Evolutionary conservation across 2,797 vertebrate genomes (phyloP).

Genomic region (Phrynocephalus vlangalii): DNA sequence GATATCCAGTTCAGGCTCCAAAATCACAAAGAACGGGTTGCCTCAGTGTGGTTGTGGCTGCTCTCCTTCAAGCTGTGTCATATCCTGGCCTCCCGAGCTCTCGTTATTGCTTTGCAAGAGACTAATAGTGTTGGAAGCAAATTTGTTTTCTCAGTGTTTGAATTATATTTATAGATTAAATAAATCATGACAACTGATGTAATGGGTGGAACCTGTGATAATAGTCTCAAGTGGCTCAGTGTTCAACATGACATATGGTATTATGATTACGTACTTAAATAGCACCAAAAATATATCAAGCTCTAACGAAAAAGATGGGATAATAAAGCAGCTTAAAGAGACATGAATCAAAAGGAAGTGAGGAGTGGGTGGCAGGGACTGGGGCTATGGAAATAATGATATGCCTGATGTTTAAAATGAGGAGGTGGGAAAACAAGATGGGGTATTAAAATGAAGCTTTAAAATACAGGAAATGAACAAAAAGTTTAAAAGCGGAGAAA

Average conservation of each 20-base stretch:
- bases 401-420: neutral
- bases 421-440: neutral
- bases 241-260: neutral
- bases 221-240: neutral
- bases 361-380: no score
- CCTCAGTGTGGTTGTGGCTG: neutral
- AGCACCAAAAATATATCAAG: slow-evolving; percentile 6
- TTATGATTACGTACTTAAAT: slow-evolving; percentile 9
- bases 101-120: neutral
- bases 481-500: neutral
- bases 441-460: neutral
- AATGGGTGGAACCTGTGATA: neutral
- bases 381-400: neutral
- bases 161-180: slow-evolving; percentile 29
- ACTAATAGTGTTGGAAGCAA: slow-evolving; percentile 8
- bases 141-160: neutral
- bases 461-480: neutral
- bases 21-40: neutral
- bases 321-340: slow-evolving; percentile 3
- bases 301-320: neutral
- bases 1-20: no score
- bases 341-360: slow-evolving; percentile 13
- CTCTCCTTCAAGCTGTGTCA: neutral
- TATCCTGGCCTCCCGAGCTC: neutral
- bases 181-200: slow-evolving; percentile 6